Evolutionary conservation across 2,113 vertebrate genomes (phyloP).

Genomic region (Microtus oregoni): DNA sequence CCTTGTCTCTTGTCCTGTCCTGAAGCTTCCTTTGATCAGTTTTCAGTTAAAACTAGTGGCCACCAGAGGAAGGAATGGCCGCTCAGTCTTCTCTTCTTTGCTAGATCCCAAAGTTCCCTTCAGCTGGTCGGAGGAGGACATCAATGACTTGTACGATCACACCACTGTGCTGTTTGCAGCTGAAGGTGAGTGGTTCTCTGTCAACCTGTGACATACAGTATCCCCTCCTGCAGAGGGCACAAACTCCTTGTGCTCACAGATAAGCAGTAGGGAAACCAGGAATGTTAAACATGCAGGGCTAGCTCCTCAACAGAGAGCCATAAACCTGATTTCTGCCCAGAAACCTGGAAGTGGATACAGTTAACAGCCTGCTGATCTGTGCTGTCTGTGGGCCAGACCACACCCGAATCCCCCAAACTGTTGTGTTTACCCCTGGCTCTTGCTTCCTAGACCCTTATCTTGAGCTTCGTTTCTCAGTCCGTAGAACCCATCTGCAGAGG

Average conservation of each 20-base stretch:
- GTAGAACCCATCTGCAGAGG: not conserved
- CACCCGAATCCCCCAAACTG: not conserved
- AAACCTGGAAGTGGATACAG: not conserved
- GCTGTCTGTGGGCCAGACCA: not conserved
- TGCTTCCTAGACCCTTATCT: not conserved
- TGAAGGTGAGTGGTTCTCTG: constrained; percentile 88
- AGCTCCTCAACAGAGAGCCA: too few relatives aligned
- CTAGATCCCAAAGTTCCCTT: constrained; percentile 88
- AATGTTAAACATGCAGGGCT: not conserved
- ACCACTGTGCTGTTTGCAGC: constrained; percentile 93
- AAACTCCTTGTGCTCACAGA: not conserved
- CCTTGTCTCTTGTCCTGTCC: not conserved
- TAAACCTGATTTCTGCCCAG: not conserved
- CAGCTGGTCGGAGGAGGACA: constrained; percentile 94
- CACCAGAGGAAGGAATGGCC: not conserved
- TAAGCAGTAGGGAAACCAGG: not conserved
- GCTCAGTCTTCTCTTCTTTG: constrained; percentile 25
- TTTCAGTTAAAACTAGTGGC: not conserved
- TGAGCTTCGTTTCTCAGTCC: not conserved
- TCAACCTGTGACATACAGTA: fast-evolving
- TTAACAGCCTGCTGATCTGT: not conserved
- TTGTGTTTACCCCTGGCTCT: not conserved
- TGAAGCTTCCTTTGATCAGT: not conserved
- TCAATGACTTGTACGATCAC: constrained; percentile 89
- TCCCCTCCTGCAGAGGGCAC: not conserved